Evolutionary conservation across 2,888 invertebrate species (phyloP).

Genomic region (Diadegma fenestrale): DNA sequence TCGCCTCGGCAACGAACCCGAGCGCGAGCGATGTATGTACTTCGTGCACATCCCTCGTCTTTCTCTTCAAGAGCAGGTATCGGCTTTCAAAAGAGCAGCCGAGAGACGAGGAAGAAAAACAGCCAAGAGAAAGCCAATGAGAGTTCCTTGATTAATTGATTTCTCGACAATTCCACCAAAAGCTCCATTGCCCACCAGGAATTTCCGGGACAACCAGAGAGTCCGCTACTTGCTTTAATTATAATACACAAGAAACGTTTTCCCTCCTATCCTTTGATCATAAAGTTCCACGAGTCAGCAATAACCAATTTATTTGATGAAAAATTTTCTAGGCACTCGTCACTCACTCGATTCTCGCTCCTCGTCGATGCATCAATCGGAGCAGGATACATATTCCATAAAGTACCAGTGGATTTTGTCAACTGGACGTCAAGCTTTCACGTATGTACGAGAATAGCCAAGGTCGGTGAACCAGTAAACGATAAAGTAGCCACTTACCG

Average conservation of each 20-base stretch:
- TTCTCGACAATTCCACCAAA: slow-evolving; percentile 43
- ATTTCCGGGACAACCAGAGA: slow-evolving; percentile 5
- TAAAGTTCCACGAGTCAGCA: neutral
- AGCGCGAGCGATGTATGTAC: slow-evolving; percentile 22
- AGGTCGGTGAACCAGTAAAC: slow-evolving; percentile 70
- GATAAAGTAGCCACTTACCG: slow-evolving; percentile 70
- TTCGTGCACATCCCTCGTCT: slow-evolving; percentile 24
- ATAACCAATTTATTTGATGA: slow-evolving; percentile 15
- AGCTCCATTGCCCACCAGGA: slow-evolving; percentile 23
- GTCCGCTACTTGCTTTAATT: neutral
- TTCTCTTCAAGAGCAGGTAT: slow-evolving; percentile 33
- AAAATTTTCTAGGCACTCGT: slow-evolving; percentile 14
- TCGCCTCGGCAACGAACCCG: slow-evolving; percentile 59
- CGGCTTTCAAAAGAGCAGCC: slow-evolving; percentile 19
- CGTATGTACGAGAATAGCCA: slow-evolving; percentile 46
- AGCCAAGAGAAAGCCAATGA: slow-evolving; percentile 14
- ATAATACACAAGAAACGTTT: neutral
- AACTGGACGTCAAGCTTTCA: slow-evolving; percentile 53
- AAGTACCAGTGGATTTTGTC: slow-evolving; percentile 60
- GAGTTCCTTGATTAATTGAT: slow-evolving; percentile 63
- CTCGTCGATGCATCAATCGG: slow-evolving; percentile 22
- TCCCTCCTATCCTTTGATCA: neutral
- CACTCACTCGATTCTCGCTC: neutral
- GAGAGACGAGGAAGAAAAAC: neutral
- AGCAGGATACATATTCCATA: slow-evolving; percentile 44